Conservation (phyloP, 2,888 invertebrate species). For the Achlya flavicornis region DNA sequence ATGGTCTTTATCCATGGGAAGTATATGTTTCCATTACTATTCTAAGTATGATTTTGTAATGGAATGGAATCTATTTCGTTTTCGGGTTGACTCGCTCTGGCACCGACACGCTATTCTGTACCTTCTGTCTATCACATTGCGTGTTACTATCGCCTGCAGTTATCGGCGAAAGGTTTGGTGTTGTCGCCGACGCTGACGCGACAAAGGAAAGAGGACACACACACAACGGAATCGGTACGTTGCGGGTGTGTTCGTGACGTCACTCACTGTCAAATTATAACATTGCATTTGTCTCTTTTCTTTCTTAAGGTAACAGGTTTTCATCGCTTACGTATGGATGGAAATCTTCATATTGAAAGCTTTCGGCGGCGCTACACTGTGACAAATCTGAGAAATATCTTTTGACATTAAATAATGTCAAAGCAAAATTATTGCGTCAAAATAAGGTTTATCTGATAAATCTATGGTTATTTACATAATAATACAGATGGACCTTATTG, state of each 20-base stretch:
- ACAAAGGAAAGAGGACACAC: conserved; percentile 53
- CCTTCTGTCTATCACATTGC: conserved; percentile 38
- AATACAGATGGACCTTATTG: too few relatives aligned
- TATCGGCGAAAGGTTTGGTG: conserved; percentile 73
- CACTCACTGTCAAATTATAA: conserved; percentile 26
- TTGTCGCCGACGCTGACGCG: conserved; percentile 69
- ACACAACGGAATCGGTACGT: conserved; percentile 65
- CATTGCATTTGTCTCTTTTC: background rate
- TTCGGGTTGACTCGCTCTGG: conserved; percentile 5
- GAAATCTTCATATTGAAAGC: background rate
- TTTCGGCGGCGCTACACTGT: background rate
- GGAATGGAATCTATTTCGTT: conserved; percentile 6
- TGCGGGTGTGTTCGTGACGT: conserved; percentile 43
- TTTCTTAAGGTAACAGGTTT: background rate
- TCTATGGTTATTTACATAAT: too few relatives aligned
- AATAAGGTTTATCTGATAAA: too few relatives aligned
- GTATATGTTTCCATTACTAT: background rate
- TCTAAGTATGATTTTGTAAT: conserved; percentile 1
- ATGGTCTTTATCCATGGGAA: background rate
- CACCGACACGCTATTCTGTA: conserved; percentile 33
- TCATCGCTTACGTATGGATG: background rate
- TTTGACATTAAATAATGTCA: too few relatives aligned
- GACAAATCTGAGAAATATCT: too few relatives aligned
- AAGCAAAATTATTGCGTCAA: too few relatives aligned
- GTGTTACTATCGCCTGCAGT: conserved; percentile 65